Percentiles rank a stretch among this genome's conserved stretches.
phyloP scores from a whole-genome alignment of 2,888 invertebrate genomes.

The Patella caerulea region DNA sequence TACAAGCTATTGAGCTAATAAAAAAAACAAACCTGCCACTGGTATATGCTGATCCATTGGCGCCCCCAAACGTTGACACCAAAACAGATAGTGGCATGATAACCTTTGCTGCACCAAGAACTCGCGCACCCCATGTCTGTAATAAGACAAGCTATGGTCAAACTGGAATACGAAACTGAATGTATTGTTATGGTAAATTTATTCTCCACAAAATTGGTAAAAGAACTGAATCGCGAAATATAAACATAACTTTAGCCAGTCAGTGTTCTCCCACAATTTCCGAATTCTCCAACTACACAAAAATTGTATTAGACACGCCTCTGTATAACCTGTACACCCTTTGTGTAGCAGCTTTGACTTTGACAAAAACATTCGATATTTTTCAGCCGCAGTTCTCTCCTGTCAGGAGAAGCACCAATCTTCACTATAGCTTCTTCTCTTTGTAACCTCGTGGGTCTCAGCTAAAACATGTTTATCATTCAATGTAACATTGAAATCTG shows the following conservation, averaged over 20 bases:
- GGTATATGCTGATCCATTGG: conserved; percentile 64
- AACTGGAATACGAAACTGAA: not conserved
- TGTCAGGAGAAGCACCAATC: no score
- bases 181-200: not conserved
- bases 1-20: no score
- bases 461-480: no score
- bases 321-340: no score
- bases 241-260: not conserved
- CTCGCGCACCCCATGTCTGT: conserved; percentile 63
- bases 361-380: no score
- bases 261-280: not conserved
- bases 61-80: conserved; percentile 65
- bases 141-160: conserved; percentile 21
- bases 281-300: not conserved
- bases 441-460: no score
- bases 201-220: not conserved
- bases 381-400: no score
- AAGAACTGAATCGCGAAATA: not conserved
- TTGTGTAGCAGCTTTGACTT: no score
- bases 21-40: conserved; percentile 72
- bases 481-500: no score
- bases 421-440: no score
- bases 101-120: conserved; percentile 55
- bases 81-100: conserved; percentile 65
- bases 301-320: not conserved